Evolutionary conservation across 2,797 vertebrate species (phyloP), one percentile per base, ranked within the genome.

Genomic region (Periophthalmus magnuspinnatus): DNA sequence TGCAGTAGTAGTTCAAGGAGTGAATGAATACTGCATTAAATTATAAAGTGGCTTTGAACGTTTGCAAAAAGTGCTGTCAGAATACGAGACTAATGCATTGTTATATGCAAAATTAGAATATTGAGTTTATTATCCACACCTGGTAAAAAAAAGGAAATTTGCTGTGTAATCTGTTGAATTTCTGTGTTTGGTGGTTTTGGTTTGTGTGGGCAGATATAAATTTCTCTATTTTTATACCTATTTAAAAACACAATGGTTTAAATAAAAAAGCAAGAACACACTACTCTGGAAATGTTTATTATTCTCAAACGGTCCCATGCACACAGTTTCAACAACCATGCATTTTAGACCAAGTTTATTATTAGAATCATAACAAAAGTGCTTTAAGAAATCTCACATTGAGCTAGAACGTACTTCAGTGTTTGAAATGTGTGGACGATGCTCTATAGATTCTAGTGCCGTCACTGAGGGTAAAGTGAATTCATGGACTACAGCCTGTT

Each of bases 261-360:
- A 48, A 17, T 48, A 22, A 54, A 52, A 52, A 22, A 55, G 5
- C 9, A 22, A 55, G 19, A 52, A 21, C 19, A 52, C 19, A 38
- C 24, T 47, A 76, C 54, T 81, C 47, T 81, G 78, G 81, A 86
- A 82, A 74, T 71, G 68, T 90, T 90, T 89, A 84, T 88, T 88
- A 17, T 70, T 85, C 72, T 70, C 74, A 41, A 87, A 70, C 60
- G 70, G 71, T 78, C 52, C 59, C 62, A 74, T 77, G 45, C 80
- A 66, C 73, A 84, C 73, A 84, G 63, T 81, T 69, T 66, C 68
- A 21, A 72, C 67, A 75, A 60, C 81, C 83, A 83, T 83, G 79
- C 76, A 81, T 45, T 72, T 65, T 16, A 82, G 75, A 84, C 68
- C 72, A 75, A 85, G 68, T 81, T 57, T 62, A 89, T 81, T 71